A percentile compares a stretch with the other conserved stretches of the same genome.
These are phyloP conservation scores for Tilapia sparmanii DNA, from an alignment of 2,113 vertebrate genomes.

Conservation along the genomic window DNA sequence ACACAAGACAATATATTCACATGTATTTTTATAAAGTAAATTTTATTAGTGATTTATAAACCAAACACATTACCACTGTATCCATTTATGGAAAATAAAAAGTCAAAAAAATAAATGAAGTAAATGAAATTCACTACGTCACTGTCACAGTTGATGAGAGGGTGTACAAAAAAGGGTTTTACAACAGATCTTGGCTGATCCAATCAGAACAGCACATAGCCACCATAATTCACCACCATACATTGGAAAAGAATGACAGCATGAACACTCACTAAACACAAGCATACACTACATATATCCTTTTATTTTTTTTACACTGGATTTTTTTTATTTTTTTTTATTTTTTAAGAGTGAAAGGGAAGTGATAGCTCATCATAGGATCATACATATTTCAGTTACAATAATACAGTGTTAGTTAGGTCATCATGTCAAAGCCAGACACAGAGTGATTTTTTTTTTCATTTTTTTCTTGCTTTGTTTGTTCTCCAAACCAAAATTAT, in stretches of 20 bases:
- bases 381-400: conserved; percentile 77
- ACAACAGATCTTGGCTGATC: conserved; percentile 67
- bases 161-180: conserved; percentile 71
- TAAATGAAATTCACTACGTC: conserved; percentile 72
- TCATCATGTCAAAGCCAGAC: conserved; percentile 74
- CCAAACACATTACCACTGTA: conserved; percentile 78
- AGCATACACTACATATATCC: conserved; percentile 77
- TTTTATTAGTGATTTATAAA: conserved; percentile 81
- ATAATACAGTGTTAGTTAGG: conserved; percentile 77
- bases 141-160: conserved; percentile 76
- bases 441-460: conserved; percentile 41
- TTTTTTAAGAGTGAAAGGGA: conserved; percentile 61
- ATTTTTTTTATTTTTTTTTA: conserved; percentile 58
- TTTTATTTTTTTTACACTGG: conserved; percentile 60
- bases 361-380: conserved; percentile 71
- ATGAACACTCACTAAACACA: conserved; percentile 77
- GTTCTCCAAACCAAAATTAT: conserved; percentile 57
- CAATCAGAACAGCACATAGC: conserved; percentile 55
- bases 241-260: conserved; percentile 73
- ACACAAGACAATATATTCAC: background rate
- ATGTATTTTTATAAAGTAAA: conserved; percentile 75
- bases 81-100: conserved; percentile 71
- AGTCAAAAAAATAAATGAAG: conserved; percentile 50
- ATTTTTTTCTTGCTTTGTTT: conserved; percentile 35
- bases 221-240: conserved; percentile 76